A percentile compares a stretch with the other conserved stretches of the same genome.
Evolutionary conservation across 35 echinoderm and acorn worm genomes (phyloP).

Genomic region (Heliocidaris erythrogramma): DNA sequence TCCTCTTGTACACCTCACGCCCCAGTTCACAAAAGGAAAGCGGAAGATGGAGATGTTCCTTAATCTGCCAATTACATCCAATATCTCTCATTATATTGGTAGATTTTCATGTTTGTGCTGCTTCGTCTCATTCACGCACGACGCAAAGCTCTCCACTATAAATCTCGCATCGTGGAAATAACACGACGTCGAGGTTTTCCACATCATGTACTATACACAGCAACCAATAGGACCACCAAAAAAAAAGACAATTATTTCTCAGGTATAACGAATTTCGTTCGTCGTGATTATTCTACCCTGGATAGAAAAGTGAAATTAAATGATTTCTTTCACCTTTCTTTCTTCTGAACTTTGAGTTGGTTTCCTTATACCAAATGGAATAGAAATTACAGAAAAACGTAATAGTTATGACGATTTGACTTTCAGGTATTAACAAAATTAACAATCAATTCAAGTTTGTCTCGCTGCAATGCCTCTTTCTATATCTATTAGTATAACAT

Average conservation of each 20-base stretch:
- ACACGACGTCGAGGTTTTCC: not conserved
- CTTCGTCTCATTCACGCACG: not conserved
- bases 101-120: not conserved
- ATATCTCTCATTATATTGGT: not conserved
- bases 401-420: no score
- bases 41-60: not conserved
- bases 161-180: not conserved
- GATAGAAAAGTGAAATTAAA: no score
- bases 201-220: not conserved
- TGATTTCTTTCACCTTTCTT: no score
- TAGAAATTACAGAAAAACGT: no score
- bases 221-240: not conserved
- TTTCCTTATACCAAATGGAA: no score
- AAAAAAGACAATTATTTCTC: not conserved
- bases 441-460: no score
- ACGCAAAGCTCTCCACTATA: not conserved
- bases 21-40: not conserved
- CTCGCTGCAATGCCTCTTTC: no score
- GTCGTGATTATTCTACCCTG: not conserved
- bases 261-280: not conserved
- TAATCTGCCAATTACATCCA: conserved; percentile 4
- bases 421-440: no score
- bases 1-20: not conserved
- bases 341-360: no score
- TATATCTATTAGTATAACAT: no score